Percentiles rank a stretch among this genome's conserved stretches.
Evolutionary conservation across 2,797 vertebrate species (phyloP).

Genomic region (Myotis findleyi): DNA sequence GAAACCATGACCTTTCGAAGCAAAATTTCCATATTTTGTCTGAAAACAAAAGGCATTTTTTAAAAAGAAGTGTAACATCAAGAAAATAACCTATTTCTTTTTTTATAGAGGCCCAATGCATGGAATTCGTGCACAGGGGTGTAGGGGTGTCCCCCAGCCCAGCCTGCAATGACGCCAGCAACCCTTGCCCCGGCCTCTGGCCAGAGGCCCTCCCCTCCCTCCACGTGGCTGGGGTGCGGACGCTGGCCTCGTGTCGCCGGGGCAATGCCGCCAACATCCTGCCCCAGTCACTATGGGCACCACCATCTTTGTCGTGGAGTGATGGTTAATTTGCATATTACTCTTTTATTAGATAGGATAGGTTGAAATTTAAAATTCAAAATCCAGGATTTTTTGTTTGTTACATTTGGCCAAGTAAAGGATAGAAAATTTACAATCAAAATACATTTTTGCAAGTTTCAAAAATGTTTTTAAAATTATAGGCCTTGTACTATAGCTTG

Average conservation of each 20-base stretch:
- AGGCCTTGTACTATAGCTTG: background rate
- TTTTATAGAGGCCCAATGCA: no score
- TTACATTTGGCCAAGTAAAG: background rate
- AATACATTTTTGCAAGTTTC: background rate
- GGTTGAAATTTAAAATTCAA: constrained; percentile 13
- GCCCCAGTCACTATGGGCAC: no score
- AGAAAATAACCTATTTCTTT: constrained; percentile 13
- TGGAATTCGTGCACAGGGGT: no score
- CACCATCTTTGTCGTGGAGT: fast-evolving
- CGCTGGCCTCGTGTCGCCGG: no score
- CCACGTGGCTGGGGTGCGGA: no score
- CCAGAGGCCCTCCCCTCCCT: no score
- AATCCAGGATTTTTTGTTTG: background rate
- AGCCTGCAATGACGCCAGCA: no score
- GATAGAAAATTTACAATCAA: constrained; percentile 50
- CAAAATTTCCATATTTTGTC: constrained; percentile 58
- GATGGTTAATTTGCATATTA: no score
- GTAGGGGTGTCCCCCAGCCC: no score
- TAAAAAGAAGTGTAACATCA: background rate
- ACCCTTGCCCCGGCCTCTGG: no score
- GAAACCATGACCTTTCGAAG: constrained; percentile 56
- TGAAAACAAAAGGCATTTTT: constrained; percentile 61
- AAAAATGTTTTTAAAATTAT: constrained; percentile 47
- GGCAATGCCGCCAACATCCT: no score
- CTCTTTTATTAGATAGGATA: no score